Base-by-base conservation (phyloP, 2,797 vertebrate species). In the Nasua narica region DNA sequence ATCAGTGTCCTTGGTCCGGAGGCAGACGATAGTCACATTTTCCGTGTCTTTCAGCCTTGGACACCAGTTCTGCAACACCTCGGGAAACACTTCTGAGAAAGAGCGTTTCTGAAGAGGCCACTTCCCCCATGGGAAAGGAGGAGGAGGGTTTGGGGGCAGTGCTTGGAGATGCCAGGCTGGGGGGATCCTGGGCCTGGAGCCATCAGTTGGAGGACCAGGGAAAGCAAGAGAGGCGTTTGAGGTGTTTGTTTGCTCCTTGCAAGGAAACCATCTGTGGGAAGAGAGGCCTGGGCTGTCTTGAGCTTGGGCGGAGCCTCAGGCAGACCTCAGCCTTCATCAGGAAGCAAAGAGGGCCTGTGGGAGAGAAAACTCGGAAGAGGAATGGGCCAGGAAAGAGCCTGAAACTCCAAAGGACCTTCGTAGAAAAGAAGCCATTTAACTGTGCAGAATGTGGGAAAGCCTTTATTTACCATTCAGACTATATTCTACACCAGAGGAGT, bases 31-130 rank as follows among this genome's bases (percentile, higher is more conserved):
- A 23, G 76, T 76, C 48, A 13, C 58, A 50, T 81, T 95, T 89
- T 94, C 65, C 40, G 43, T 94, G 67, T 95, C 50, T 95, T 96
- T 86, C 89, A 95, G 92, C 81, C 58, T 58, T 67, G 67, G 43
- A 87, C 48, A n/a, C 29, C 6, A 92, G 11, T 18, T 74, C 79
- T 37, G 65, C 46, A 69, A 18, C 65, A 52, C 35, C 50, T 81
- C 50, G 27, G 40, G 72, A 85, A 43, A 69, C 13, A 18, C 14
- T 21, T 50, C 40, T 8, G 29, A 58, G 25, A 91, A 67, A 60
- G 50, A 37, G 8, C 19, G 4, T 86, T 85, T 86, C 65, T 46
- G 50, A 60, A 89, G 52, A 89, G 43, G 32, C 58, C 23, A 7
- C 79, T 54, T 89, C 29, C 76, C 58, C 9, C 0, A 0, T 14